Conservation (phyloP, 2,113 vertebrate species). For the Shinisaurus crocodilurus region DNA sequence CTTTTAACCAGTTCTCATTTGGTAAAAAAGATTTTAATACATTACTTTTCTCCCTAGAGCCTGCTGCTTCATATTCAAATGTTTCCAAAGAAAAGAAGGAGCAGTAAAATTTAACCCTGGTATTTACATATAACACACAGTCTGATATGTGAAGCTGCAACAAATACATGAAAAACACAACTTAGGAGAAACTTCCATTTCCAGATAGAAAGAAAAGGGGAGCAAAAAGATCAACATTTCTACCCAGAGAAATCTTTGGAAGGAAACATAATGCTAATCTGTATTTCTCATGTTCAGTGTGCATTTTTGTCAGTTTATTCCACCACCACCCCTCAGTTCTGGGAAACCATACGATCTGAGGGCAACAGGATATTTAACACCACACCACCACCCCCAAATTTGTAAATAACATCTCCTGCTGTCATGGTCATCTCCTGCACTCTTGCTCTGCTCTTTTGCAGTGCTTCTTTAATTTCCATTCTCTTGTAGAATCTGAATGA, state of each 20-base stretch:
- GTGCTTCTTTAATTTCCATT: slow-evolving; percentile 9
- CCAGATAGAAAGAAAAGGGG: background rate
- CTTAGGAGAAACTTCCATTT: background rate
- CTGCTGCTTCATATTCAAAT: slow-evolving; percentile 29
- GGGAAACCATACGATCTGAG: background rate
- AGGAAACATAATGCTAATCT: background rate
- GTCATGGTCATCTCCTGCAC: background rate
- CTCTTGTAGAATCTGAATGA: slow-evolving; percentile 45
- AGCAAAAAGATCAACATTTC: background rate
- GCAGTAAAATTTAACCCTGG: background rate
- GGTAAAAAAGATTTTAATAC: background rate
- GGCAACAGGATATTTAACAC: background rate
- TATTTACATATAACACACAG: slow-evolving; percentile 39
- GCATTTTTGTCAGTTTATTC: background rate
- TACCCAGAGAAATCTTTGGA: background rate
- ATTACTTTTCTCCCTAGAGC: slow-evolving; percentile 24
- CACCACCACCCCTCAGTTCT: background rate
- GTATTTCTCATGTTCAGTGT: background rate
- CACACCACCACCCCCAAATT: too few species aligned
- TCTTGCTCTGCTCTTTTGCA: slow-evolving; percentile 15
- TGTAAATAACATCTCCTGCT: background rate
- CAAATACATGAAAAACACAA: background rate
- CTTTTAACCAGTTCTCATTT: background rate
- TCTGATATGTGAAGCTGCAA: background rate
- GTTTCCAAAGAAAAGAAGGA: background rate